Percentiles rank a stretch among this genome's conserved stretches.
Conservation (phyloP, 2,113 vertebrate species). For the Gasterosteus aculeatus region DNA sequence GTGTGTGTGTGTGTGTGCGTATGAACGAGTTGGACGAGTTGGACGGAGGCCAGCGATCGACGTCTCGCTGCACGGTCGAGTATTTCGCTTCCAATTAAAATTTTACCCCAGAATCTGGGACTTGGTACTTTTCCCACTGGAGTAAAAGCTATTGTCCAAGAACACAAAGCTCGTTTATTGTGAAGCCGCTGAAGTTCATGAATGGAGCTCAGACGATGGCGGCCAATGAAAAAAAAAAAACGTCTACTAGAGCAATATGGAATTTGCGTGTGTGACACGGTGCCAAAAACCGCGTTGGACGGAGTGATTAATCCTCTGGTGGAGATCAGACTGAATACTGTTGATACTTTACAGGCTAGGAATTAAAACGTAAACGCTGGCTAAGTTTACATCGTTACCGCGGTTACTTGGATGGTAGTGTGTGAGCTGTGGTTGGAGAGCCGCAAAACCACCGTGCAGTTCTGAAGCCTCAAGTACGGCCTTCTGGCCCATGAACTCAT, state of each 20-base stretch:
- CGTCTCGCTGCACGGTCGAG: conserved; percentile 25
- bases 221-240: neutral
- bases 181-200: conserved; percentile 37
- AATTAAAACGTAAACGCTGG: too few relatives aligned
- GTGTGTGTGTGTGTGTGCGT: conserved; percentile 12
- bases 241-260: conserved; percentile 6
- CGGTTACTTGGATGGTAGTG: too few relatives aligned
- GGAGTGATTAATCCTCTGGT: too few relatives aligned
- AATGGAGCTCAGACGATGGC: conserved; percentile 45
- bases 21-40: conserved; percentile 39
- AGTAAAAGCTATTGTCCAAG: conserved; percentile 54
- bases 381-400: too few relatives aligned
- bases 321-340: too few relatives aligned
- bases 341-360: too few relatives aligned
- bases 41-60: conserved; percentile 33
- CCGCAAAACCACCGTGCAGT: too few relatives aligned
- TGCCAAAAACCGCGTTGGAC: neutral
- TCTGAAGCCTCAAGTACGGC: too few relatives aligned
- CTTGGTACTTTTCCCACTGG: conserved; percentile 58
- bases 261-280: conserved; percentile 20
- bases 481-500: too few relatives aligned
- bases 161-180: conserved; percentile 62
- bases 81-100: conserved; percentile 65
- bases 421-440: too few relatives aligned
- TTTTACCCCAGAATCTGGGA: conserved; percentile 31